Evolutionary conservation across 2,888 invertebrate genomes (phyloP).

Genomic region (Smittia sp.): DNA sequence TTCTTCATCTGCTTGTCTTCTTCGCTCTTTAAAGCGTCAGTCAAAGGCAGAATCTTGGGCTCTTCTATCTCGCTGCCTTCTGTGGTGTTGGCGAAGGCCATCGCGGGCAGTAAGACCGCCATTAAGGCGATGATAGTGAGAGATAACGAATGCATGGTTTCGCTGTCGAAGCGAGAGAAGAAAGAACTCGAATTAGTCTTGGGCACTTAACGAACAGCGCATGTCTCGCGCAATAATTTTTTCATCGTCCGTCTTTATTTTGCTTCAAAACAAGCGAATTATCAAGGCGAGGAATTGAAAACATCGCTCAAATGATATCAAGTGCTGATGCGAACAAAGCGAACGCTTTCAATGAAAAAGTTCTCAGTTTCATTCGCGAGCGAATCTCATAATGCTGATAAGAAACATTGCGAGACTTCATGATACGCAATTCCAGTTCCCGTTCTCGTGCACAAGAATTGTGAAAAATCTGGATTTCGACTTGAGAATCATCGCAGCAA

Average conservation of each 20-base stretch:
- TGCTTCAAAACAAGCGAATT: slow-evolving; percentile 14
- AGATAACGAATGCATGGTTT: slow-evolving; percentile 32
- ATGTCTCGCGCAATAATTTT: neutral
- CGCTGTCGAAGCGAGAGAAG: neutral
- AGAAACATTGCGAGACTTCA: neutral
- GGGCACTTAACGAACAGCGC: neutral
- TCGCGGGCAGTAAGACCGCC: neutral
- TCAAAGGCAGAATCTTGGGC: slow-evolving; percentile 27
- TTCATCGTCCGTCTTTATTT: neutral
- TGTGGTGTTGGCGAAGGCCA: slow-evolving; percentile 27
- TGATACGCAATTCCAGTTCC: slow-evolving; percentile 10
- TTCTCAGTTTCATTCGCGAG: neutral
- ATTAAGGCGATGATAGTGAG: slow-evolving; percentile 10
- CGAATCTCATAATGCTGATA: neutral
- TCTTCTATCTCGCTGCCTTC: slow-evolving; percentile 35
- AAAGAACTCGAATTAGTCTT: neutral
- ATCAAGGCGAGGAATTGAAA: neutral
- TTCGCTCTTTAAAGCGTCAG: slow-evolving; percentile 47
- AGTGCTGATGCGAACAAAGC: neutral
- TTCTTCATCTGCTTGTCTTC: slow-evolving; percentile 54
- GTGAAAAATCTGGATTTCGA: neutral
- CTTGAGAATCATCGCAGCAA: neutral
- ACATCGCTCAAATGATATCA: neutral
- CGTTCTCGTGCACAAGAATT: neutral
- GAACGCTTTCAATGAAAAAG: neutral